These are phyloP conservation scores for Sphaerophoria taeniata DNA, from an alignment of 2,888 invertebrate genomes.

Conservation along the genomic window DNA sequence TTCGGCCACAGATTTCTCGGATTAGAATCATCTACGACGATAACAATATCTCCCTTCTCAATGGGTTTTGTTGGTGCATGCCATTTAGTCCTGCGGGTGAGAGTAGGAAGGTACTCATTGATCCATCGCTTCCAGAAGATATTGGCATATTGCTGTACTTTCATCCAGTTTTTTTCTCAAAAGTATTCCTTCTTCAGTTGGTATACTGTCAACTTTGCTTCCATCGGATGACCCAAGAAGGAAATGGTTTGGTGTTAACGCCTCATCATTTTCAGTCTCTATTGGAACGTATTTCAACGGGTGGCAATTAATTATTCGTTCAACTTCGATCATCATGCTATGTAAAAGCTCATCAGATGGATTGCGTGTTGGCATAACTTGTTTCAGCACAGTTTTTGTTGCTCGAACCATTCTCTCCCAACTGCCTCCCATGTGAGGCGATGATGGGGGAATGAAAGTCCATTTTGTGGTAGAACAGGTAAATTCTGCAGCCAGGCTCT, in stretches of 20 bases:
- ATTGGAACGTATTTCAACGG: too few species aligned
- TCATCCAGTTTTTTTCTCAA: constrained; percentile 49
- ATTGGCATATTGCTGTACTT: constrained; percentile 60
- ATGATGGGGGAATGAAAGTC: neutral
- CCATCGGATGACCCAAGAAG: constrained; percentile 21
- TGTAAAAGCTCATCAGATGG: too few species aligned
- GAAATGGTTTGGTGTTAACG: constrained; percentile 75
- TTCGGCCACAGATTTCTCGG: neutral
- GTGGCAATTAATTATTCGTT: too few species aligned
- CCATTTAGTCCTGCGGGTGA: constrained; percentile 70
- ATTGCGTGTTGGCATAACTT: constrained; percentile 62
- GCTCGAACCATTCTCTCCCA: constrained; percentile 10
- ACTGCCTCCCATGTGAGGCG: constrained; percentile 37
- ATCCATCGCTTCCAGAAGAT: constrained; percentile 64
- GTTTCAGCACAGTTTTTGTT: constrained; percentile 65
- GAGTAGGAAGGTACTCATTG: constrained; percentile 73
- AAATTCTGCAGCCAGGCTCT: constrained; percentile 28
- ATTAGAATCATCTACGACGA: constrained; percentile 57
- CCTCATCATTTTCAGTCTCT: neutral
- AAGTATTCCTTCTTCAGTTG: too few species aligned
- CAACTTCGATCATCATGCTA: too few species aligned
- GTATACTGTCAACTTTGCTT: too few species aligned
- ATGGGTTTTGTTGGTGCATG: constrained; percentile 38
- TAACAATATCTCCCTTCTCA: constrained; percentile 65
- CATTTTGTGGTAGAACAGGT: neutral